Evolutionary conservation across 2,113 vertebrate species (phyloP).

Genomic region (Amphilophus citrinellus): DNA sequence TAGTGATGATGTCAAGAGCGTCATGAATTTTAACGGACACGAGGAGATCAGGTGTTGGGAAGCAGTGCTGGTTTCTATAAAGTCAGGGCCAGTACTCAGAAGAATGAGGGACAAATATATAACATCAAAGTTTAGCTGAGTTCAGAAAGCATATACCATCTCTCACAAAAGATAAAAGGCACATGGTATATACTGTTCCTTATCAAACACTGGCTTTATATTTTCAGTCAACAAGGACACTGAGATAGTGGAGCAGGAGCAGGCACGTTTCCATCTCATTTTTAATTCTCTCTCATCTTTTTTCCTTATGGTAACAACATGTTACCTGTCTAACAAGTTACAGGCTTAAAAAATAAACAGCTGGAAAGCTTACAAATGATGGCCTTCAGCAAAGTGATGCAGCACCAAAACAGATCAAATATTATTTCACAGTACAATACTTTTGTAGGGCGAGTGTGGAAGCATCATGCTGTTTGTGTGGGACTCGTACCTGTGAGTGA

Average conservation of each 20-base stretch:
- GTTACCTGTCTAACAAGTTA: not conserved
- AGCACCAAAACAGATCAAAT: not conserved
- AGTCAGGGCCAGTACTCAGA: not conserved
- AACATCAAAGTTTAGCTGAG: too few species aligned
- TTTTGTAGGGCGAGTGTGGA: not conserved
- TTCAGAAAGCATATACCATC: not conserved
- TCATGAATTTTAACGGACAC: conserved; percentile 5
- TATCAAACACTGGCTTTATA: fast-evolving
- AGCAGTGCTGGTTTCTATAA: not conserved
- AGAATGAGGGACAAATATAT: not conserved
- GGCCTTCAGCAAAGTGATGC: not conserved
- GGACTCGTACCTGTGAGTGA: not conserved
- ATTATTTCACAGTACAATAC: not conserved
- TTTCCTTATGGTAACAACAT: not conserved
- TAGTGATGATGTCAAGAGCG: not conserved
- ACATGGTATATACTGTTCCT: fast-evolving
- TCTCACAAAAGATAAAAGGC: not conserved
- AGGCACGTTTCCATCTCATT: not conserved
- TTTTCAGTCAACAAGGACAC: not conserved
- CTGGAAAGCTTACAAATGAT: not conserved
- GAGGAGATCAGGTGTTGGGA: not conserved
- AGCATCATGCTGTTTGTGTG: not conserved
- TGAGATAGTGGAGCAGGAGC: not conserved
- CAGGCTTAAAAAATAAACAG: not conserved
- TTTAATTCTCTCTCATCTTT: not conserved